Evolutionary conservation across 2,888 invertebrate species (phyloP).

Genomic region (Pyrocoelia pectoralis): DNA sequence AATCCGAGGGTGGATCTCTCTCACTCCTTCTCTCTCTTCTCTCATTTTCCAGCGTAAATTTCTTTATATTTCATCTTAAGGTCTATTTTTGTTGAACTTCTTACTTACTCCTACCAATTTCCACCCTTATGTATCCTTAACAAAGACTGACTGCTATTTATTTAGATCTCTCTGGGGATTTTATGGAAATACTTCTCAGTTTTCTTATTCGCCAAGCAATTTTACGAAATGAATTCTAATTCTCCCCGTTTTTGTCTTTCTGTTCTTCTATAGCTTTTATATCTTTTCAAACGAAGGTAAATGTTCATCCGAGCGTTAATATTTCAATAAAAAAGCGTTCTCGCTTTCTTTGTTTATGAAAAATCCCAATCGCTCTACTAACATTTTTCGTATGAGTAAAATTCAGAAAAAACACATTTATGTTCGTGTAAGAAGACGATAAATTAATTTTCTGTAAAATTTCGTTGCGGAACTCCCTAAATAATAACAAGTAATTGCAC

Average conservation of each 20-base stretch:
- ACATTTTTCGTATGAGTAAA: too few relatives aligned
- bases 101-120: conserved; percentile 32
- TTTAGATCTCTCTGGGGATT: conserved; percentile 57
- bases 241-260: conserved; percentile 25
- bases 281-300: conserved; percentile 10
- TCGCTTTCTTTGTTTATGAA: not conserved
- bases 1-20: conserved; percentile 24
- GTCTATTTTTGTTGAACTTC: conserved; percentile 42
- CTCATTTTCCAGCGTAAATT: conserved; percentile 44
- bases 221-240: conserved; percentile 42
- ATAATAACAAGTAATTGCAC: too few relatives aligned
- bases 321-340: not conserved
- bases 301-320: not conserved
- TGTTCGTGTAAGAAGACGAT: too few relatives aligned
- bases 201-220: conserved; percentile 47
- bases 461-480: too few relatives aligned
- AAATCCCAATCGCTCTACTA: not conserved
- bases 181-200: conserved; percentile 58
- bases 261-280: conserved; percentile 23
- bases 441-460: too few relatives aligned
- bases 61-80: conserved; percentile 49
- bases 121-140: conserved; percentile 50
- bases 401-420: too few relatives aligned
- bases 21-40: not conserved
- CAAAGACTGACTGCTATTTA: conserved; percentile 55